Evolutionary conservation across 2,888 invertebrate species (phyloP).

Genomic region (Lithophane semibrunnea): DNA sequence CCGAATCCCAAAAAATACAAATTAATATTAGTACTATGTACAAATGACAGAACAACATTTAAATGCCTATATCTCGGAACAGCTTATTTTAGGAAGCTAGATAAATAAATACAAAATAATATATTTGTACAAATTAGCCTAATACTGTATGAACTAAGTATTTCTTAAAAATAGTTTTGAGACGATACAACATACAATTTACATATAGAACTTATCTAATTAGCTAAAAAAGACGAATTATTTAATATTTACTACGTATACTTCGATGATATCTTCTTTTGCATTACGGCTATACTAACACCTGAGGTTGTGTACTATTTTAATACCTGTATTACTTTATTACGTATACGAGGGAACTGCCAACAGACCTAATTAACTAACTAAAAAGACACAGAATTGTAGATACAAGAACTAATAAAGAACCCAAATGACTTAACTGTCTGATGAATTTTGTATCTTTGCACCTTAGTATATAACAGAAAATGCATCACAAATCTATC

Average conservation of each 20-base stretch:
- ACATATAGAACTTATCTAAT: not conserved
- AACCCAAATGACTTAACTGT: not conserved
- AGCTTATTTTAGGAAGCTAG: not conserved
- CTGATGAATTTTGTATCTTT: not conserved
- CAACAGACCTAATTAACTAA: not conserved
- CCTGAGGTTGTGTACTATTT: conserved; percentile 10
- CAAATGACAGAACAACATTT: not conserved
- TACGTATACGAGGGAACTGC: not conserved
- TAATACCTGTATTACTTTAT: conserved; percentile 7
- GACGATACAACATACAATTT: conserved; percentile 1
- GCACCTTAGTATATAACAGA: not conserved
- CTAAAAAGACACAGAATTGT: not conserved
- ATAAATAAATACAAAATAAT: conserved; percentile 11
- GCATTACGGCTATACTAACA: not conserved
- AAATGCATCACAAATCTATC: not conserved
- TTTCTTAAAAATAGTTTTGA: conserved; percentile 6
- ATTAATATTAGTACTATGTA: conserved; percentile 13
- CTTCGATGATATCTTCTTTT: not conserved
- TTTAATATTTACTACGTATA: conserved; percentile 6
- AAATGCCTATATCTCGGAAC: conserved; percentile 16
- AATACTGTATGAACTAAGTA: conserved; percentile 22
- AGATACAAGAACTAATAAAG: not conserved
- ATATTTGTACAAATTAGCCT: conserved; percentile 20
- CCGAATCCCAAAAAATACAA: conserved; percentile 7
- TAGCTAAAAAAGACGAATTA: conserved; percentile 5